Conservation (phyloP, 1,140 invertebrate species). For the Drosophila yakuba region DNA sequence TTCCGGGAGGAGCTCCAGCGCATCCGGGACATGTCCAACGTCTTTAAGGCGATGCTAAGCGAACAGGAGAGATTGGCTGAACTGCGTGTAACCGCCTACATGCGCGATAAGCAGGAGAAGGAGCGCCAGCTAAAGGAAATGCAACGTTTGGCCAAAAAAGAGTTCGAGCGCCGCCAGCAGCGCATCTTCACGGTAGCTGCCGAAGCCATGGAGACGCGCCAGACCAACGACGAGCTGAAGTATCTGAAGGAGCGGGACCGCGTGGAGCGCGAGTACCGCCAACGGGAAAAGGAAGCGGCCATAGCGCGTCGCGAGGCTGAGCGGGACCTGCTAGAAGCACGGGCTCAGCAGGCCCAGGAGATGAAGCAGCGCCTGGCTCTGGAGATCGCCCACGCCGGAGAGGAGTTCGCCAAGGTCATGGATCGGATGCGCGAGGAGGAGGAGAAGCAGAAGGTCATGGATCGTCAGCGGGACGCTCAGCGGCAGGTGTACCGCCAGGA, state of each 20-base stretch:
- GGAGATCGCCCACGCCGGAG: slow-evolving; percentile 87
- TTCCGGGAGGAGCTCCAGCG: slow-evolving; percentile 86
- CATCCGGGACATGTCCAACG: slow-evolving; percentile 86
- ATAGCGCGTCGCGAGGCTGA: slow-evolving; percentile 85
- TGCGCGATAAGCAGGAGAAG: slow-evolving; percentile 86
- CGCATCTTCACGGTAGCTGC: slow-evolving; percentile 84
- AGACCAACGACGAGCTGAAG: slow-evolving; percentile 86
- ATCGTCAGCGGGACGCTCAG: slow-evolving; percentile 64
- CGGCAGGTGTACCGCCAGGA: slow-evolving; percentile 69
- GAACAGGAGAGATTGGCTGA: slow-evolving; percentile 88
- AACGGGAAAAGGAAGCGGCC: slow-evolving; percentile 86
- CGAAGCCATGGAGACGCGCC: slow-evolving; percentile 79
- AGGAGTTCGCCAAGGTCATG: slow-evolving; percentile 87
- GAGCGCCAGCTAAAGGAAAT: slow-evolving; percentile 85
- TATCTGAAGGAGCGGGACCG: slow-evolving; percentile 86
- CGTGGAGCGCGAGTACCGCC: slow-evolving; percentile 86
- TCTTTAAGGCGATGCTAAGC: slow-evolving; percentile 86
- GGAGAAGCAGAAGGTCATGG: slow-evolving; percentile 82
- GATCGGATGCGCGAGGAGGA: slow-evolving; percentile 85
- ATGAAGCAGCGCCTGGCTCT: slow-evolving; percentile 86
- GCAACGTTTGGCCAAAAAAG: slow-evolving; percentile 77
- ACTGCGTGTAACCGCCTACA: slow-evolving; percentile 87
- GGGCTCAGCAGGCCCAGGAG: slow-evolving; percentile 85
- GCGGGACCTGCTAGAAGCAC: slow-evolving; percentile 85
- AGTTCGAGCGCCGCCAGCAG: slow-evolving; percentile 85